These are phyloP conservation scores for Lordiphosa andalusiaca DNA, from an alignment of 2,888 invertebrate species.

Conservation along the genomic window DNA sequence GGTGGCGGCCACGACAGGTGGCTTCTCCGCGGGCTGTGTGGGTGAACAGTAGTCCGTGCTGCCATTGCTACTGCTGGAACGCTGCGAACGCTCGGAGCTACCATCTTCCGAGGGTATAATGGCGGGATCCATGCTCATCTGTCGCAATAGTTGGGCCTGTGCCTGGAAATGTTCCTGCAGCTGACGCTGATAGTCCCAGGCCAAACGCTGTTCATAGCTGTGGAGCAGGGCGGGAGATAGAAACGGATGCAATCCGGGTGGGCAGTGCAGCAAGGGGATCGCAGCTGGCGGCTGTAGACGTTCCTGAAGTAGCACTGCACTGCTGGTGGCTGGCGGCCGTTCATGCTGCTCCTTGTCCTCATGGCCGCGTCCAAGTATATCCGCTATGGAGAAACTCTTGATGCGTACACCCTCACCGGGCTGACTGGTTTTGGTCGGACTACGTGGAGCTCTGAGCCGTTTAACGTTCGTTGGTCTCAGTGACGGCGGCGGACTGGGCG, in stretches of 20 bases:
- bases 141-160: conserved; percentile 82
- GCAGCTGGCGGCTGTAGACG: conserved; percentile 34
- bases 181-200: conserved; percentile 82
- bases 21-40: conserved; percentile 34
- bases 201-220: conserved; percentile 85
- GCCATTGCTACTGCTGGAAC: conserved; percentile 86
- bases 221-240: conserved; percentile 82
- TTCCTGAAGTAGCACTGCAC: conserved; percentile 24
- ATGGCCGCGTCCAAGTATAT: conserved; percentile 86
- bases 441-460: conserved; percentile 57
- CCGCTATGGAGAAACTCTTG: conserved; percentile 94
- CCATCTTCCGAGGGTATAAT: conserved; percentile 83
- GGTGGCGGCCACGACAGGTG: not conserved
- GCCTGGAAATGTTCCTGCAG: conserved; percentile 82
- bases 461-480: conserved; percentile 83
- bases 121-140: conserved; percentile 80
- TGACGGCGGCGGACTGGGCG: conserved; percentile 79
- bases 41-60: conserved; percentile 63
- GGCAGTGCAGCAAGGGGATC: conserved; percentile 34
- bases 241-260: conserved; percentile 74
- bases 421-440: conserved; percentile 63
- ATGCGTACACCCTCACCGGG: conserved; percentile 84
- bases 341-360: conserved; percentile 18
- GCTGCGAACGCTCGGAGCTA: conserved; percentile 83
- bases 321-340: conserved; percentile 10